phyloP scores from a whole-genome alignment of 2,797 vertebrate genomes.

The Xenopus petersii region DNA sequence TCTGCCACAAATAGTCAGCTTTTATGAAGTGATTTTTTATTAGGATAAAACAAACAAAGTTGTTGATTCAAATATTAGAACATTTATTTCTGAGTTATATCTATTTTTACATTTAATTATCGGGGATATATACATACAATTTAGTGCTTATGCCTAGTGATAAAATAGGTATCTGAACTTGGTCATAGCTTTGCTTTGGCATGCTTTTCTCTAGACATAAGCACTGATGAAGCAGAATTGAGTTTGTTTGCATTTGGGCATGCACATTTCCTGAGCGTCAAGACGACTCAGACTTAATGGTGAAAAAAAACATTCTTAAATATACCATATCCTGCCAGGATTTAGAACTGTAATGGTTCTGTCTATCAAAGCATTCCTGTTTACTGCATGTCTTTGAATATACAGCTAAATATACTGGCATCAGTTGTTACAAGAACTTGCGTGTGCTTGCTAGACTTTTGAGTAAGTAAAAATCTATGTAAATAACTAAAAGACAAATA shows the following conservation, averaged over 20 bases:
- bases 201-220: slow-evolving; percentile 8
- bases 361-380: slow-evolving; percentile 47
- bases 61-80: too few relatives aligned
- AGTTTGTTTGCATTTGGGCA: slow-evolving; percentile 35
- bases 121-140: too few relatives aligned
- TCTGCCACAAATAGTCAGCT: too few relatives aligned
- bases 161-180: not conserved
- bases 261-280: slow-evolving; percentile 26
- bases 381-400: slow-evolving; percentile 24
- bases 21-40: too few relatives aligned
- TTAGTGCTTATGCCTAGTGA: not conserved
- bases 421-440: slow-evolving; percentile 56
- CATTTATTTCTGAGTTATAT: too few relatives aligned
- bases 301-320: slow-evolving; percentile 60
- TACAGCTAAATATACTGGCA: slow-evolving; percentile 42
- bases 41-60: too few relatives aligned
- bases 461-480: slow-evolving; percentile 66
- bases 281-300: slow-evolving; percentile 57
- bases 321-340: slow-evolving; percentile 53
- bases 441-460: slow-evolving; percentile 57
- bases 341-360: slow-evolving; percentile 62
- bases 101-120: too few relatives aligned
- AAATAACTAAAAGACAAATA: slow-evolving; percentile 77
- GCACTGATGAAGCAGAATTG: not conserved
- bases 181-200: not conserved